Percentiles rank a stretch among this genome's conserved stretches.
phyloP scores from a whole-genome alignment of 2,797 vertebrate species.

The Phrynocephalus forsythii region DNA sequence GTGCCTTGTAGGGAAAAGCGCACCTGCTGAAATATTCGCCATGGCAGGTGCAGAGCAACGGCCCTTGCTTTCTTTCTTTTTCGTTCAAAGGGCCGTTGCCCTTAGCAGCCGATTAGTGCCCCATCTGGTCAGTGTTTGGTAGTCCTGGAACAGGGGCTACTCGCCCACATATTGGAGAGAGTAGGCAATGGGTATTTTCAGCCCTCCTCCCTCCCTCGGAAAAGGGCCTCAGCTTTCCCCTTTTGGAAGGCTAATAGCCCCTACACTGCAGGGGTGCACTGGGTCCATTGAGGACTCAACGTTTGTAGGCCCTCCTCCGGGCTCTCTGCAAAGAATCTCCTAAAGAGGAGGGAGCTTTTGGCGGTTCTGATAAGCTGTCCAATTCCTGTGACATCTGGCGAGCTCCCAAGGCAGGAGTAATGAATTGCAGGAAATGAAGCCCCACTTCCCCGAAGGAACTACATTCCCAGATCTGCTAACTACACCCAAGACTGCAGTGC shows the following conservation, averaged over 20 bases:
- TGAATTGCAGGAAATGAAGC: conserved; percentile 24
- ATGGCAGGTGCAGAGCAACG: too few species aligned
- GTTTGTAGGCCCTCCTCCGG: too few species aligned
- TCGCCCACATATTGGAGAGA: background rate
- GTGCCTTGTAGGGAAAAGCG: too few species aligned
- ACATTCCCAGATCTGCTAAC: background rate
- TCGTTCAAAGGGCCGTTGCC: background rate
- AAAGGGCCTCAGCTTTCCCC: background rate
- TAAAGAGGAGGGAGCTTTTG: background rate
- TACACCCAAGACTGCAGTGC: background rate
- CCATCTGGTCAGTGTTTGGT: background rate
- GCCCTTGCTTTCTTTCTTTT: too few species aligned
- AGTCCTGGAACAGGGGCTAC: background rate
- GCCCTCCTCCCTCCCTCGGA: too few species aligned
- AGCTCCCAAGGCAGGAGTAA: background rate
- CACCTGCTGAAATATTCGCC: too few species aligned
- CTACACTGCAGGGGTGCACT: too few species aligned
- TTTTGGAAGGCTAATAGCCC: too few species aligned
- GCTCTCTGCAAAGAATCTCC: too few species aligned
- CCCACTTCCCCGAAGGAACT: background rate
- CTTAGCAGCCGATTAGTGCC: background rate
- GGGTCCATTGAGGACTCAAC: background rate
- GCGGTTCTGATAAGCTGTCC: background rate
- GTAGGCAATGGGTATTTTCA: background rate
- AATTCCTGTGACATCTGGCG: background rate